These are phyloP conservation scores for Pelecanus crispus DNA, from an alignment of 2,113 vertebrate genomes.

Conservation along the genomic window DNA sequence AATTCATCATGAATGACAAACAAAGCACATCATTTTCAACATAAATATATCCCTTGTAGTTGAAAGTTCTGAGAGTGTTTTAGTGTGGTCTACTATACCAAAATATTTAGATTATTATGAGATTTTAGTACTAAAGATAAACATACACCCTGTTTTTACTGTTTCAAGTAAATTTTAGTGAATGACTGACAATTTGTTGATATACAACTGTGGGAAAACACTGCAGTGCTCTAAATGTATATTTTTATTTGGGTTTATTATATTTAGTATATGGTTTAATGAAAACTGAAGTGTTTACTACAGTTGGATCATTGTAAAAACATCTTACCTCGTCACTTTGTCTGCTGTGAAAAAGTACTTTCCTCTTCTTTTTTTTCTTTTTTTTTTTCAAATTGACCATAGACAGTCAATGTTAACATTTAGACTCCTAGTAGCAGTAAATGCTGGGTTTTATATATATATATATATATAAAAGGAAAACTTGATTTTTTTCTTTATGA, in stretches of 20 bases:
- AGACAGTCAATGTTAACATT: slow-evolving; percentile 23
- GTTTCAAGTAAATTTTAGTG: slow-evolving; percentile 42
- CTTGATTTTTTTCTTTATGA: slow-evolving; percentile 70
- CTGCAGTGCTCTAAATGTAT: slow-evolving; percentile 58
- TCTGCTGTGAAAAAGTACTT: slow-evolving; percentile 45
- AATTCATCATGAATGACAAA: slow-evolving; percentile 21
- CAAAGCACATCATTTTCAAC: slow-evolving; percentile 44
- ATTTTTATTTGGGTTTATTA: slow-evolving; percentile 63
- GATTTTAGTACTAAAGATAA: slow-evolving; percentile 7
- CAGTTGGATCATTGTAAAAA: slow-evolving; percentile 43
- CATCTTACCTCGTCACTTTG: slow-evolving; percentile 50
- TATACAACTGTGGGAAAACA: slow-evolving; percentile 47
- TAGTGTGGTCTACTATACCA: slow-evolving; percentile 61
- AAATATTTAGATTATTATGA: slow-evolving; percentile 51
- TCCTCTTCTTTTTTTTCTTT: neutral
- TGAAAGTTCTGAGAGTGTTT: slow-evolving; percentile 55
- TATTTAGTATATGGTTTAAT: slow-evolving; percentile 51
- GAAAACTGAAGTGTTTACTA: slow-evolving; percentile 65
- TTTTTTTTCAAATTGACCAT: neutral
- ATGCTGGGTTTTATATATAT: slow-evolving; percentile 58
- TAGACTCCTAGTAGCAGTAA: slow-evolving; percentile 56
- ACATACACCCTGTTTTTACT: slow-evolving; percentile 35
- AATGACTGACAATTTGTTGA: slow-evolving; percentile 6
- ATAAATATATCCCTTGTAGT: slow-evolving; percentile 47
- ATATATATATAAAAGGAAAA: slow-evolving; percentile 56